Base-by-base conservation (phyloP, 1,140 invertebrate genomes). In the Brachionus plicatilis region DNA sequence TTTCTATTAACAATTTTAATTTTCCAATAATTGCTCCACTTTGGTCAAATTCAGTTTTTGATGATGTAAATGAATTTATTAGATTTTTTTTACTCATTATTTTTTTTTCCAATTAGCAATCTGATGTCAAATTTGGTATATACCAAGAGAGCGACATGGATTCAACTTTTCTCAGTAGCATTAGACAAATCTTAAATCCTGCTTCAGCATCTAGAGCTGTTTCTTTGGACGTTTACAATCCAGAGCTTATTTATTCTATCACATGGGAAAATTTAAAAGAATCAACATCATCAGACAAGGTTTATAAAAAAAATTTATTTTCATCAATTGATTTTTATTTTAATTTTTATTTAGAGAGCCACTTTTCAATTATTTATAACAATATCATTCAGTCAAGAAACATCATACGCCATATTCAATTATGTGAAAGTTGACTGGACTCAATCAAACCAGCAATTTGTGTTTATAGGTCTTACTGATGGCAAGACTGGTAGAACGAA, bases 311-410 rank as follows among this genome's bases (percentile, higher is more conserved):
- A 68, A 68, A 72, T 17, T 45, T 24, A 2, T 1, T 37, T 37
- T 53, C n/a, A 14, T 50, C 4, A 47, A 50, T 50, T 14, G 4
- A 14, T 53, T 53, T 17, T 53, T 14, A 0, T 5, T 17, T 53
- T n/a, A 80, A 4, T 53, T 17, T n/a, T 3, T 2, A n/a, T 53
- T 53, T n/a, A 80, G 76, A 80, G 79, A 65, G 79, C 79, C 11
- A 65, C 79, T 12, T 82, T 82, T 68, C 79, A 82, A 47, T 47
- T 82, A 65, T 41, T 82, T 24, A 20, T 82, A 20, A 68, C 79
- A 43, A 20, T 82, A 12, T 82, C 79, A 0, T 65, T 33, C 53
- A 20, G 27, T n/a, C 53, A 60, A 82, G 53, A 68, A 20, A 82
- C 53, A 24, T 14, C 53, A 3, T 82, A 41, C 9, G 79, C 79